Conservation (phyloP, 1,140 invertebrate genomes). For the Sminthurides bifidus region DNA sequence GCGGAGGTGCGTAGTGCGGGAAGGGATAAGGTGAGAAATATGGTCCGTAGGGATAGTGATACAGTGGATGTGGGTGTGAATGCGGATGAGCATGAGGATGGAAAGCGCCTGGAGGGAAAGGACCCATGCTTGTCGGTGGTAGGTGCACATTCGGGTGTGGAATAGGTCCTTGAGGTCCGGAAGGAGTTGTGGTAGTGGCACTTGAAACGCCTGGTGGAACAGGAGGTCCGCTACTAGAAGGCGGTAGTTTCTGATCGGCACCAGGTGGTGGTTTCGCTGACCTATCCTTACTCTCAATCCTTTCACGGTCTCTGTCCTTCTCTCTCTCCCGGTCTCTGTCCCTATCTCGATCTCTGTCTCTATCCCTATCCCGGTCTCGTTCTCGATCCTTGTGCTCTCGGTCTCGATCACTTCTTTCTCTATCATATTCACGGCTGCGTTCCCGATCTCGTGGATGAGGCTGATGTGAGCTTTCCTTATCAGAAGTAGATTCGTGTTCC, state of each 20-base stretch:
- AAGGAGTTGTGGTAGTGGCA: slow-evolving; percentile 23
- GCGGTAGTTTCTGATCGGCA: slow-evolving; percentile 5
- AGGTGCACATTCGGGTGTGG: slow-evolving; percentile 32
- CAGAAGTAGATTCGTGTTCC: background rate
- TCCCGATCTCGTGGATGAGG: background rate
- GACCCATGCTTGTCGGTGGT: slow-evolving; percentile 13
- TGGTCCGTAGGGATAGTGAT: slow-evolving; percentile 22
- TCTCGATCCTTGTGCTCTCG: slow-evolving; percentile 7
- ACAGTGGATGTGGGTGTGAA: slow-evolving; percentile 26
- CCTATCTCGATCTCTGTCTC: slow-evolving; percentile 15
- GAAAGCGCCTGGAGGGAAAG: slow-evolving; percentile 29
- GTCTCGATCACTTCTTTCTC: slow-evolving; percentile 6
- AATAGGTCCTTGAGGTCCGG: slow-evolving; percentile 30
- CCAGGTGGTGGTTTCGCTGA: background rate
- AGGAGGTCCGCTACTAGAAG: background rate
- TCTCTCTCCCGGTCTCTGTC: slow-evolving; percentile 6
- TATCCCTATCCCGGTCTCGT: slow-evolving; percentile 7
- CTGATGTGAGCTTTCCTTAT: slow-evolving; percentile 3
- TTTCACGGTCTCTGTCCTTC: slow-evolving; percentile 4
- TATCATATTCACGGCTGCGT: background rate
- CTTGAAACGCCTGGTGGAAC: background rate
- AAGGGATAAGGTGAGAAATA: slow-evolving; percentile 27
- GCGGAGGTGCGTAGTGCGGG: slow-evolving; percentile 49
- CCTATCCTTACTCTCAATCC: slow-evolving; percentile 5
- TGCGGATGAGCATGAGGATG: slow-evolving; percentile 29